phyloP scores from a whole-genome alignment of 2,797 vertebrate genomes.

The Pristis pectinata region DNA sequence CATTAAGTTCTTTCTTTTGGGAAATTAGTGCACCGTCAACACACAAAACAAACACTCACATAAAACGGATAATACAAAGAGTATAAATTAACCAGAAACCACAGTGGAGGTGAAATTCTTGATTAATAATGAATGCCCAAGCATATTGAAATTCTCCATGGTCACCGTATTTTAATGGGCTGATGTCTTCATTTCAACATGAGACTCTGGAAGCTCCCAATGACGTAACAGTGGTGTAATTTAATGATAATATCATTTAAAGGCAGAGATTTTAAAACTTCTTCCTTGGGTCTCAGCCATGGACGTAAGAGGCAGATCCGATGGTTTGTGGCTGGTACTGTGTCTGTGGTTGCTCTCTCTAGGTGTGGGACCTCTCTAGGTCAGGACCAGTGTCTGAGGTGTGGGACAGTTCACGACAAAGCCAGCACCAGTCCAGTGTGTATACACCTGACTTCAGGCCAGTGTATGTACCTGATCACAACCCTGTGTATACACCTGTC shows the following conservation, averaged over 20 bases:
- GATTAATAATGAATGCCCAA: conserved; percentile 2
- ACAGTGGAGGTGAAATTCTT: background rate
- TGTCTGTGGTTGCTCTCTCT: too few relatives aligned
- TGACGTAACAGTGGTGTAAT: too few relatives aligned
- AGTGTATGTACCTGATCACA: too few relatives aligned
- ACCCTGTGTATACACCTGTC: too few relatives aligned
- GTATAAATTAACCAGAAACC: background rate
- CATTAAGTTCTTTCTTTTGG: conserved; percentile 19
- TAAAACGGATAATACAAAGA: background rate
- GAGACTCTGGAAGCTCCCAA: background rate
- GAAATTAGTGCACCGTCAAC: background rate
- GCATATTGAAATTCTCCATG: background rate
- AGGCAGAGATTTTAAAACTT: background rate
- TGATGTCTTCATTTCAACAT: background rate
- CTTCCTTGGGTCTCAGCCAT: background rate
- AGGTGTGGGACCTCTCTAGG: too few relatives aligned
- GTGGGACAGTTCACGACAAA: too few relatives aligned
- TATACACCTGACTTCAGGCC: too few relatives aligned
- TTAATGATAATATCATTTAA: background rate
- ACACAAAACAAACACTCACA: background rate
- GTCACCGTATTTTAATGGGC: background rate
- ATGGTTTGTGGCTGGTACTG: background rate
- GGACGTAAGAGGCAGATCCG: background rate
- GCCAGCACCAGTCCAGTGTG: too few relatives aligned
- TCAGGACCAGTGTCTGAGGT: too few relatives aligned